Conservation (phyloP, 1,140 invertebrate genomes). For the Choristoneura fumiferana region DNA sequence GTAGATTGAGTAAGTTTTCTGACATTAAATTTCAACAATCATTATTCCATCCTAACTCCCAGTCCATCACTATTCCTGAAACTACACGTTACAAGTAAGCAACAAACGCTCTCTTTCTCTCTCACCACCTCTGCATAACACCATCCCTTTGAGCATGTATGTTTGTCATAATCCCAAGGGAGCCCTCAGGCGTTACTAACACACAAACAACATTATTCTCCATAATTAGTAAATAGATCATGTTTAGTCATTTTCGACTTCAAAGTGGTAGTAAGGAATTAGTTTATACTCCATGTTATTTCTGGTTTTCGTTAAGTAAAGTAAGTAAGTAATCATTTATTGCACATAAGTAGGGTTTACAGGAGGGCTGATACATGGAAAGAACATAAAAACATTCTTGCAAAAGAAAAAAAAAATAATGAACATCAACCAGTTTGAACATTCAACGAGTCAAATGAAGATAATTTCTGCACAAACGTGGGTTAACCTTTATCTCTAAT, state of each 20-base stretch:
- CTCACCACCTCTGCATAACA: constrained; percentile 29
- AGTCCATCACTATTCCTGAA: constrained; percentile 24
- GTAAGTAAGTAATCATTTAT: too few relatives aligned
- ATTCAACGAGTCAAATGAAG: too few relatives aligned
- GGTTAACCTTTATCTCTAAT: too few relatives aligned
- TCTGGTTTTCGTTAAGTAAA: too few relatives aligned
- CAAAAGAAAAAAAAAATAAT: too few relatives aligned
- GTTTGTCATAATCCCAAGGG: constrained; percentile 14
- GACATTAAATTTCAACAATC: background rate
- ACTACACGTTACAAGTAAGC: constrained; percentile 28
- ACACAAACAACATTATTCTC: constrained; percentile 16
- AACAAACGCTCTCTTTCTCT: constrained; percentile 30
- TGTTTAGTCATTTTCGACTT: constrained; percentile 6
- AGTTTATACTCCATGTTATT: too few relatives aligned
- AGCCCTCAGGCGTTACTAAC: background rate
- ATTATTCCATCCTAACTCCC: constrained; percentile 18
- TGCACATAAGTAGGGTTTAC: too few relatives aligned
- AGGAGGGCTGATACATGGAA: too few relatives aligned
- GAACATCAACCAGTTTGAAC: too few relatives aligned
- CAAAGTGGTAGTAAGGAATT: background rate
- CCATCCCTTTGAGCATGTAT: constrained; percentile 23
- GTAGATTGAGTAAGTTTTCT: too few relatives aligned
- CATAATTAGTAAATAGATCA: constrained; percentile 18
- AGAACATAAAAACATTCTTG: too few relatives aligned
- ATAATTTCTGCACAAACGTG: too few relatives aligned